Conservation (phyloP, 2,113 vertebrate genomes). For the Nymphicus hollandicus region DNA sequence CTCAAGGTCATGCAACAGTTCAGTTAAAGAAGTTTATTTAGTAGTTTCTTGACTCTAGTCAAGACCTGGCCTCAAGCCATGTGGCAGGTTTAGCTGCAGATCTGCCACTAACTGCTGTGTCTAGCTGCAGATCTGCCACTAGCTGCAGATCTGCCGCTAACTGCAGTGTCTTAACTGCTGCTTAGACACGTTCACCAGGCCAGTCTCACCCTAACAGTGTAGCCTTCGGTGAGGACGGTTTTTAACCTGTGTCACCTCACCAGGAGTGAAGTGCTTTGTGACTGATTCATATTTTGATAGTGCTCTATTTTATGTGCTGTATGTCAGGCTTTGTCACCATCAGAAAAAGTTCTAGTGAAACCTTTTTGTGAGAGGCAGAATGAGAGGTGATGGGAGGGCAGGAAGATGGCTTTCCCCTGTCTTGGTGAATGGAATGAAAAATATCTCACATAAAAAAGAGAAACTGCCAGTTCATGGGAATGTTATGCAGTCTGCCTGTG, state of each 20-base stretch:
- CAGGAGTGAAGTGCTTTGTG: background rate
- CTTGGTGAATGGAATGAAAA: background rate
- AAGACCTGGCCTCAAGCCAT: background rate
- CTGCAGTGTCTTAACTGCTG: accelerated
- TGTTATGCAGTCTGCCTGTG: background rate
- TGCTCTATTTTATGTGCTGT: background rate
- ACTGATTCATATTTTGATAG: background rate
- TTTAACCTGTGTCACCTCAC: background rate
- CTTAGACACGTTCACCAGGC: background rate
- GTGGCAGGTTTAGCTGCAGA: background rate
- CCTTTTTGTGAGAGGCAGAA: background rate
- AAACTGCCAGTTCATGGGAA: background rate
- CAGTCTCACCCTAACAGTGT: background rate
- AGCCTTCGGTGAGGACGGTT: background rate
- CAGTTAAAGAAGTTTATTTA: background rate
- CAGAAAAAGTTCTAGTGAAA: background rate
- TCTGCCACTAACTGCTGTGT: background rate
- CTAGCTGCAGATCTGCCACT: background rate
- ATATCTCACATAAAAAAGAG: background rate
- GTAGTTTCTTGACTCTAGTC: background rate
- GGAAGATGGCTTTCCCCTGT: background rate
- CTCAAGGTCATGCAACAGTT: background rate
- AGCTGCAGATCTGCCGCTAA: background rate
- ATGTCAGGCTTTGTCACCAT: background rate
- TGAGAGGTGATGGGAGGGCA: background rate